These are phyloP conservation scores for Dissostichus mawsoni DNA, from an alignment of 2,113 vertebrate genomes.

Conservation along the genomic window DNA sequence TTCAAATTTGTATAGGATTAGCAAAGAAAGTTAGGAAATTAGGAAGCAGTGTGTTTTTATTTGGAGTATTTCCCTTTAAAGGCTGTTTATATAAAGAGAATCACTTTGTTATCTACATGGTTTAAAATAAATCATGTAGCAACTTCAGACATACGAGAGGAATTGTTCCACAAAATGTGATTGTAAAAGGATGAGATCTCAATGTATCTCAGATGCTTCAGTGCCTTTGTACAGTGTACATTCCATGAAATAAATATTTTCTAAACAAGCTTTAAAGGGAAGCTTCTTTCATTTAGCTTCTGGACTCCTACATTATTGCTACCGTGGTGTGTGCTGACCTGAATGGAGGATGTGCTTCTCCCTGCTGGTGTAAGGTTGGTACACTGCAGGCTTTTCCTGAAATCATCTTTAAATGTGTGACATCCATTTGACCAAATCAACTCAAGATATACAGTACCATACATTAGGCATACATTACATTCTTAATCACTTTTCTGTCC, in stretches of 20 bases:
- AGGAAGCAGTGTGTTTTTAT: conserved; percentile 32
- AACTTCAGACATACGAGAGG: conserved; percentile 34
- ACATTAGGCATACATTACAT: not conserved
- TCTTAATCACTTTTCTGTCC: too few species aligned
- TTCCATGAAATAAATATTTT: conserved; percentile 81
- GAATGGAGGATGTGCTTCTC: not conserved
- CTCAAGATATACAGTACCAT: too few species aligned
- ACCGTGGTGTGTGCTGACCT: not conserved
- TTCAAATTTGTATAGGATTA: conserved; percentile 40
- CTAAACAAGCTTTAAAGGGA: conserved; percentile 63
- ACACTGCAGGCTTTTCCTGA: not conserved
- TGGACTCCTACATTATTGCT: too few species aligned
- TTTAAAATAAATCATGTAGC: conserved; percentile 55
- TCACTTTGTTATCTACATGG: conserved; percentile 41
- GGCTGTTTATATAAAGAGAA: conserved; percentile 36
- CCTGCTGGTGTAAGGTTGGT: not conserved
- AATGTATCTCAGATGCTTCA: conserved; percentile 60
- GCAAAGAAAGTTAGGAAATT: conserved; percentile 3
- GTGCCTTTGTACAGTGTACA: conserved; percentile 79
- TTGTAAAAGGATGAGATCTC: conserved; percentile 48
- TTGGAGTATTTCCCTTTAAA: conserved; percentile 40
- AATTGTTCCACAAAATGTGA: conserved; percentile 52
- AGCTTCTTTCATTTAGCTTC: not conserved
- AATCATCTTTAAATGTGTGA: not conserved
- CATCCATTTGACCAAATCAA: not conserved